phyloP scores from a whole-genome alignment of 2,113 vertebrate species.

The Cyanoderma ruficeps region DNA sequence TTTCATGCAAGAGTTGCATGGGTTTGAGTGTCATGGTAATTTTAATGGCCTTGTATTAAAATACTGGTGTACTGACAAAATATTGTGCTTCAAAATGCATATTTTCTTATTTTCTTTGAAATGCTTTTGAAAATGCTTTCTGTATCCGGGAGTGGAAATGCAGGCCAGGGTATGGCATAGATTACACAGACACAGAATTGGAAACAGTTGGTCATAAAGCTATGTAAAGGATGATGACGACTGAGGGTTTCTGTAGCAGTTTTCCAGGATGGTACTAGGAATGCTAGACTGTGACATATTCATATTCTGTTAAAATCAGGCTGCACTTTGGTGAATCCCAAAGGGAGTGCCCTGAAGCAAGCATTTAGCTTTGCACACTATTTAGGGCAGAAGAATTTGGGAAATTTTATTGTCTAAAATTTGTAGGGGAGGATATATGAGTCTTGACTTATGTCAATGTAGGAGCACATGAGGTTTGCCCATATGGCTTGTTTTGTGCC shows the following conservation, averaged over 20 bases:
- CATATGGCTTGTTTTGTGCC: not conserved
- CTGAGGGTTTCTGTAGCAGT: not conserved
- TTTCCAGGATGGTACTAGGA: not conserved
- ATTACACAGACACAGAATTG: not conserved
- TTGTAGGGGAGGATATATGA: not conserved
- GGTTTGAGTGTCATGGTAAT: not conserved
- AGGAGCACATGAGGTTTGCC: not conserved
- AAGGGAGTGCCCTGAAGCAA: not conserved
- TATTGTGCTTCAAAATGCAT: not conserved
- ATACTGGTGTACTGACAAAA: not conserved
- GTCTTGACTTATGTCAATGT: rapidly evolving
- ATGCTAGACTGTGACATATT: not conserved
- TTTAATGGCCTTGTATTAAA: not conserved
- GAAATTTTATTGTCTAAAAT: not conserved
- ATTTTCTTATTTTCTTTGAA: not conserved
- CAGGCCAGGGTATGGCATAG: not conserved
- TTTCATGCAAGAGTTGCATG: not conserved
- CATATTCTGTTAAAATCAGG: not conserved
- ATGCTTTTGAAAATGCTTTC: not conserved
- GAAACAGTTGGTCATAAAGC: not conserved
- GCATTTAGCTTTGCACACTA: not conserved
- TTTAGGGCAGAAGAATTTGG: not conserved
- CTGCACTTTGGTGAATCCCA: not conserved
- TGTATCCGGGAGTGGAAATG: not conserved
- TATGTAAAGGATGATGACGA: not conserved